Base-by-base conservation (phyloP, 2,797 vertebrate species). In the Luscinia luscinia region DNA sequence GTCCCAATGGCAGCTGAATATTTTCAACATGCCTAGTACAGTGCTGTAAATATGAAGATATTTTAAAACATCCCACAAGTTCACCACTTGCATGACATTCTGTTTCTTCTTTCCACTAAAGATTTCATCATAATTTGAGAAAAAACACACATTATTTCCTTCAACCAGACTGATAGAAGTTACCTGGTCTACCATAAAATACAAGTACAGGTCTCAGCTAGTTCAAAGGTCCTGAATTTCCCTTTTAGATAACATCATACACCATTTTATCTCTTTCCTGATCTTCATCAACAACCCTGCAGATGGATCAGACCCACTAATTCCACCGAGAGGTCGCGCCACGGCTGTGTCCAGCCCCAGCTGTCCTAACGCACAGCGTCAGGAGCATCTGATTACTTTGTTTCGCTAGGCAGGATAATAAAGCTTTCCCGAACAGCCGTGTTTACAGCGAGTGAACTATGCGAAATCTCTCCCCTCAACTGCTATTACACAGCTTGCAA, bases 401-500 rank as follows among this genome's bases (percentile, higher is more conserved):
- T 96, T 97, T 96, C 93, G 38, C 90, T 45, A 79, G 92, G 82
- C 92, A 94, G 94, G 61, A 84, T 75, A 91, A 95, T 80, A 94
- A 92, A 81, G 87, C 81, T 97, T 97, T 93, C 89, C 91, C 74
- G 84, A 96, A 69, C 84, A 72, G 41, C 94, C 88, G 89, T 74
- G 93, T 96, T 97, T 97, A 96, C 97, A 97, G 96, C 95, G 96
- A 97, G 90, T 93, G 93, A 97, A 96, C 88, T 94, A 91, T 92
- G 96, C 14, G 24, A 96, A 96, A 96, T 96, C 95, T 97, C 94
- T 96, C 81, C 92, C 88, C 92, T 95, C 86, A 89, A 96, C 94
- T 90, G 96, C 97, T 96, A 92, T 97, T 97, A 97, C 96, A 96
- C 97, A 97, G 97, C 96, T 97, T 97, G 97, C 97, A 97, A 97